Conservation (phyloP, 2,113 vertebrate genomes). For the Corvus cornix region DNA sequence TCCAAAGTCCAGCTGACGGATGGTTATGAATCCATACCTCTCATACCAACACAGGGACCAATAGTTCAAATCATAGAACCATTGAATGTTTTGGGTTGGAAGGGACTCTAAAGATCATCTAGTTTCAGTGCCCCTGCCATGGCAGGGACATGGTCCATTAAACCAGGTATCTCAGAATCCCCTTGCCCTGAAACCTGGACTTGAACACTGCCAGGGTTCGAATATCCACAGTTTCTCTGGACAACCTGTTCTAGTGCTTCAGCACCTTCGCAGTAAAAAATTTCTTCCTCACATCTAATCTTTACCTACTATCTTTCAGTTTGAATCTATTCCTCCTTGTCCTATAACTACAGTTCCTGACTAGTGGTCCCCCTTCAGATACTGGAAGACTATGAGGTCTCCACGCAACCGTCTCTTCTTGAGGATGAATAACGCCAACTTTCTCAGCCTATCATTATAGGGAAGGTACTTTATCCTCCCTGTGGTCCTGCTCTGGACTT, state of each 20-base stretch:
- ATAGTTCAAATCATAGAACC: neutral
- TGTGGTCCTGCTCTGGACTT: neutral
- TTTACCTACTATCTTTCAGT: neutral
- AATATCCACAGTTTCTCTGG: neutral
- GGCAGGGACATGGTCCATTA: accelerated
- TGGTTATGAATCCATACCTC: neutral
- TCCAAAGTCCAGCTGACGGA: neutral
- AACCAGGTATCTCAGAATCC: neutral
- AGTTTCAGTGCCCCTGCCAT: neutral
- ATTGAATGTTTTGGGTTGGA: neutral
- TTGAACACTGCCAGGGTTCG: neutral
- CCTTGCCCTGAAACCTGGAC: neutral
- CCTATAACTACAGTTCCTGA: neutral
- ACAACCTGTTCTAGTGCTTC: neutral
- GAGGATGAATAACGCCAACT: neutral
- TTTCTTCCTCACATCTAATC: neutral
- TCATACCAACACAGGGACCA: neutral
- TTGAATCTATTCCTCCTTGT: neutral
- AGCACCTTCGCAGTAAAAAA: neutral
- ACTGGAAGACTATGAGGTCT: neutral
- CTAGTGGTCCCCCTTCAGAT: accelerated
- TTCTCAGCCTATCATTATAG: neutral
- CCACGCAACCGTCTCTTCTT: neutral
- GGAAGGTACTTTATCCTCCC: neutral
- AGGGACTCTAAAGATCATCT: neutral